A percentile compares a stretch with the other conserved stretches of the same genome.
These are phyloP conservation scores for Heliconius hermathena DNA, from an alignment of 1,140 invertebrate species.

Conservation along the genomic window DNA sequence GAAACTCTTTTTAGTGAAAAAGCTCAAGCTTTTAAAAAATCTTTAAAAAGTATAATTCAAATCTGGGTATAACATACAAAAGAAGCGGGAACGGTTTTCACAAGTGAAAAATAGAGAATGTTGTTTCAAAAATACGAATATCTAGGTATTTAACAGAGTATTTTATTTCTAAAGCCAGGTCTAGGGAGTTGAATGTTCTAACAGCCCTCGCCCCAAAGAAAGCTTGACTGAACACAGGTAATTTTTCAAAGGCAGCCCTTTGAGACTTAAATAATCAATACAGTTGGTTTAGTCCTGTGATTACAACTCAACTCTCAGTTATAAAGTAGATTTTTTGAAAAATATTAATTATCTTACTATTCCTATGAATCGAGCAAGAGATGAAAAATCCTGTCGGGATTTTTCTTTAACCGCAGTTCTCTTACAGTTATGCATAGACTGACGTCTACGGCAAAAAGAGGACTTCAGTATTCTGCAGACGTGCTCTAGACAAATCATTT, in stretches of 20 bases:
- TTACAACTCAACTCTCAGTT: conserved; percentile 35
- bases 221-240: conserved; percentile 41
- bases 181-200: conserved; percentile 41
- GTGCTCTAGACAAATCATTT: neutral
- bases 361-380: neutral
- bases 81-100: conserved; percentile 14
- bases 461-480: neutral
- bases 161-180: conserved; percentile 38
- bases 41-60: conserved; percentile 14
- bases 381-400: neutral
- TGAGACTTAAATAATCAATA: conserved; percentile 42
- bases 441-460: neutral
- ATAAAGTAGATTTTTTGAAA: conserved; percentile 28
- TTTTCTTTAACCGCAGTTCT: neutral
- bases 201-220: conserved; percentile 40
- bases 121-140: conserved; percentile 28
- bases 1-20: conserved; percentile 1
- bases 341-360: conserved; percentile 31
- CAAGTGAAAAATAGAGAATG: conserved; percentile 20
- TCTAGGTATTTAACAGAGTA: conserved; percentile 28
- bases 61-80: conserved; percentile 16
- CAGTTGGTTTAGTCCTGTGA: conserved; percentile 38
- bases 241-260: conserved; percentile 42
- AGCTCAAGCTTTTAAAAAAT: conserved; percentile 4
- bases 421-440: conserved; percentile 14